These are phyloP conservation scores for Rhadina sibilatrix DNA, from an alignment of 2,113 vertebrate species.

Conservation along the genomic window DNA sequence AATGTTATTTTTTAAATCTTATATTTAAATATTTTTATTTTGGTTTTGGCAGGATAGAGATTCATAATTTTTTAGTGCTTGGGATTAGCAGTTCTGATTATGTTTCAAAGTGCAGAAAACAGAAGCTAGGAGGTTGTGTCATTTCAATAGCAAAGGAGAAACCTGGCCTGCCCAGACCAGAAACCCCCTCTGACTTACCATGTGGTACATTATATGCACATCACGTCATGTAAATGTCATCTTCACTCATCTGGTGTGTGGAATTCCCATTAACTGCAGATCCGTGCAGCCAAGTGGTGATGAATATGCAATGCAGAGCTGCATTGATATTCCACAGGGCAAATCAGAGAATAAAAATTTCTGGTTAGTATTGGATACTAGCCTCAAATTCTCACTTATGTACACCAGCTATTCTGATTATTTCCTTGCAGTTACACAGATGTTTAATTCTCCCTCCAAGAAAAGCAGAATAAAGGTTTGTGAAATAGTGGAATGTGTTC, in stretches of 20 bases:
- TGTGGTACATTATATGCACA: slow-evolving; percentile 20
- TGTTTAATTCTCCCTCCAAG: slow-evolving; percentile 15
- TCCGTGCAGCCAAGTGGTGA: background rate
- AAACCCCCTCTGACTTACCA: background rate
- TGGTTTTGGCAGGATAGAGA: background rate
- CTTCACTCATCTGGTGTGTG: slow-evolving; percentile 22
- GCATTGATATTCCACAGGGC: background rate
- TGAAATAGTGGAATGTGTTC: background rate
- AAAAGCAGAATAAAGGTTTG: background rate
- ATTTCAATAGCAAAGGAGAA: slow-evolving; percentile 10
- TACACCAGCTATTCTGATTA: background rate
- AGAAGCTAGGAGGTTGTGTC: background rate
- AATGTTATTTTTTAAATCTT: background rate
- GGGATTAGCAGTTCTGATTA: background rate
- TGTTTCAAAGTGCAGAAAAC: background rate
- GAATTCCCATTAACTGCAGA: slow-evolving; percentile 41
- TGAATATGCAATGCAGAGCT: slow-evolving; percentile 14
- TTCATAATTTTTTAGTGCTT: background rate
- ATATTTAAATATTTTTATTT: background rate
- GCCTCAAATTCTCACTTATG: background rate
- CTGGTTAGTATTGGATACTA: background rate
- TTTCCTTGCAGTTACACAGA: slow-evolving; percentile 9
- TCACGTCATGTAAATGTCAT: slow-evolving; percentile 5
- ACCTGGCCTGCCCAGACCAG: background rate
- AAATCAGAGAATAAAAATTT: background rate